phyloP scores from a whole-genome alignment of 2,888 invertebrate species.

The Andrena chrysosceles region DNA sequence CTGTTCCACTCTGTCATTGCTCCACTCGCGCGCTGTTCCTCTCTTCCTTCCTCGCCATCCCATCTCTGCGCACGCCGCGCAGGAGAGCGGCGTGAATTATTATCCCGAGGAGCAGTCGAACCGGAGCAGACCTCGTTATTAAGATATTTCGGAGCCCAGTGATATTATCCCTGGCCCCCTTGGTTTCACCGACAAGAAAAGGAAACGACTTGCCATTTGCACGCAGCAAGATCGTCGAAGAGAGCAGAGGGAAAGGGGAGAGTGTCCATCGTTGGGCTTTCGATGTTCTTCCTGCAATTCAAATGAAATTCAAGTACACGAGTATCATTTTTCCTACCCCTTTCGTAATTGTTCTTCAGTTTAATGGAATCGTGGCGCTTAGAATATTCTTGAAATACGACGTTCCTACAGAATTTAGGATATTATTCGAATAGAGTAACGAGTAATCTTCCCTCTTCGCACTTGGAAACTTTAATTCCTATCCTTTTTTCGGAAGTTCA shows the following conservation, averaged over 20 bases:
- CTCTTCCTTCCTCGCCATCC: constrained; percentile 24
- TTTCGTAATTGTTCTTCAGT: too few relatives aligned
- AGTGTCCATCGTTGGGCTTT: not conserved
- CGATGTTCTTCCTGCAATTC: not conserved
- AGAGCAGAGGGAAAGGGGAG: not conserved
- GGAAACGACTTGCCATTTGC: constrained; percentile 13
- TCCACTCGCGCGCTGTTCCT: not conserved
- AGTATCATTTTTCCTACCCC: too few relatives aligned
- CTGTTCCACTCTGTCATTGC: constrained; percentile 2
- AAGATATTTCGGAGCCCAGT: constrained; percentile 62
- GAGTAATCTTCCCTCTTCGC: too few relatives aligned
- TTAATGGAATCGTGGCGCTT: too few relatives aligned
- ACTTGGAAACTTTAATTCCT: too few relatives aligned
- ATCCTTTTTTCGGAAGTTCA: too few relatives aligned
- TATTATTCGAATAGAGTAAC: too few relatives aligned
- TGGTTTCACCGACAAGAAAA: constrained; percentile 12
- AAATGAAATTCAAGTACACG: not conserved
- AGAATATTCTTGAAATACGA: too few relatives aligned
- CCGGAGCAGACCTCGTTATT: constrained; percentile 59
- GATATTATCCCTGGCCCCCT: constrained; percentile 50
- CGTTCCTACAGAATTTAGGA: too few relatives aligned
- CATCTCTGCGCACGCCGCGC: constrained; percentile 23
- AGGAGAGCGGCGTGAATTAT: constrained; percentile 65
- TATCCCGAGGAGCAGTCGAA: constrained; percentile 54
- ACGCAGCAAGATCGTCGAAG: not conserved